Percentiles rank a stretch among this genome's conserved stretches.
phyloP scores from a whole-genome alignment of 1,140 invertebrate species.

The Acyrthosiphon pisum region DNA sequence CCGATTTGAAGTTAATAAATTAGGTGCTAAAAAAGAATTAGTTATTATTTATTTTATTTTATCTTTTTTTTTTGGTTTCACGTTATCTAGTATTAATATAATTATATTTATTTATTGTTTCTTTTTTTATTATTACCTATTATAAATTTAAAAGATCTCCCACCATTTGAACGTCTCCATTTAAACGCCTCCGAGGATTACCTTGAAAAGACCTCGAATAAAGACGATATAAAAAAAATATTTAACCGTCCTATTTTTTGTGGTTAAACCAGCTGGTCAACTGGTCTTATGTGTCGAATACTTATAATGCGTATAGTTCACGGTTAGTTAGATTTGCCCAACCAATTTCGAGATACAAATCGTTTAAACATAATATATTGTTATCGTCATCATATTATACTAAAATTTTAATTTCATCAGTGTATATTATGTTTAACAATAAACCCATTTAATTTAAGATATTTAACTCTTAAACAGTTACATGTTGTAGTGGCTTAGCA shows the following conservation, averaged over 20 bases:
- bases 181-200: not conserved
- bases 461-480: not conserved
- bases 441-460: not conserved
- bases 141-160: not conserved
- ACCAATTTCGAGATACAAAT: not conserved
- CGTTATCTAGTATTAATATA: too few species aligned
- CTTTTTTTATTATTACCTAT: not conserved
- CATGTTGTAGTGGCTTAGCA: not conserved
- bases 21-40: too few species aligned
- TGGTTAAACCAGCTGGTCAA: not conserved
- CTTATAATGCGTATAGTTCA: not conserved
- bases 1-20: not conserved
- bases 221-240: not conserved
- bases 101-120: too few species aligned
- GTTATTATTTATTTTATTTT: too few species aligned
- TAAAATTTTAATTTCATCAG: not conserved
- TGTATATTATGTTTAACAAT: not conserved
- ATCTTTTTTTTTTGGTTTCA: too few species aligned
- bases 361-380: not conserved
- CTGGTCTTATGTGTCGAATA: not conserved
- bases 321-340: not conserved
- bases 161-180: not conserved
- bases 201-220: not conserved
- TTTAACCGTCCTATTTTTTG: not conserved
- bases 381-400: not conserved